Evolutionary conservation across 2,113 vertebrate genomes (phyloP).

Genomic region (Athene cunicularia): DNA sequence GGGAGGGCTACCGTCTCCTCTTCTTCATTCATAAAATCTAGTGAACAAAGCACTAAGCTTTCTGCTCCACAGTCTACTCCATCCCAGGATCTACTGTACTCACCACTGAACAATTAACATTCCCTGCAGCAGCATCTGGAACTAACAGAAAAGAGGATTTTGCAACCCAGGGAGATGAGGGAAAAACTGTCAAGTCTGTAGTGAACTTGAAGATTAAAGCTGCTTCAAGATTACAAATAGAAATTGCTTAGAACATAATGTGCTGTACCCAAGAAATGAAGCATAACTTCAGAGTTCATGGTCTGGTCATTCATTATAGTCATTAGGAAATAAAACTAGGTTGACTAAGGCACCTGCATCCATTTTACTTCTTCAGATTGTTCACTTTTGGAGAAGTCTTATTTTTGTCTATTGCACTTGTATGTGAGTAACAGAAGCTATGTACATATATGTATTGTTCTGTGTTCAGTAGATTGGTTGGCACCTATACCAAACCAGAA

Average conservation of each 20-base stretch:
- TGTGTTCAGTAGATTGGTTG: background rate
- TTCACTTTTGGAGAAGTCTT: constrained; percentile 8
- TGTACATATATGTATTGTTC: background rate
- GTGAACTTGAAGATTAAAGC: constrained; percentile 33
- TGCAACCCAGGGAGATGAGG: background rate
- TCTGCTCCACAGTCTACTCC: background rate
- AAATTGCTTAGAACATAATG: constrained; percentile 65
- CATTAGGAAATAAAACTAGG: constrained; percentile 71
- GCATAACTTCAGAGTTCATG: constrained; percentile 70
- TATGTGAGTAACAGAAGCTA: background rate
- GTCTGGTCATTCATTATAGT: constrained; percentile 69
- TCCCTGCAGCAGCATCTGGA: background rate
- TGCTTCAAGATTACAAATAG: constrained; percentile 57
- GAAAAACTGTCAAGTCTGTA: constrained; percentile 22
- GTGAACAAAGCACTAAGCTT: background rate
- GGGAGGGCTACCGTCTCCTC: background rate
- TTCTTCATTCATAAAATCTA: background rate
- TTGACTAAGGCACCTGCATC: constrained; percentile 71
- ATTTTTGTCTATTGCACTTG: background rate
- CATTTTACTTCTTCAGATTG: constrained; percentile 52
- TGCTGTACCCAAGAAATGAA: constrained; percentile 56
- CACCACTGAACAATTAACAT: background rate
- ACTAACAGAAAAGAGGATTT: background rate
- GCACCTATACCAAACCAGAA: background rate
- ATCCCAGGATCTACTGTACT: background rate